Evolutionary conservation across 2,888 invertebrate species (phyloP).

Genomic region (Pseudococcus viburni): DNA sequence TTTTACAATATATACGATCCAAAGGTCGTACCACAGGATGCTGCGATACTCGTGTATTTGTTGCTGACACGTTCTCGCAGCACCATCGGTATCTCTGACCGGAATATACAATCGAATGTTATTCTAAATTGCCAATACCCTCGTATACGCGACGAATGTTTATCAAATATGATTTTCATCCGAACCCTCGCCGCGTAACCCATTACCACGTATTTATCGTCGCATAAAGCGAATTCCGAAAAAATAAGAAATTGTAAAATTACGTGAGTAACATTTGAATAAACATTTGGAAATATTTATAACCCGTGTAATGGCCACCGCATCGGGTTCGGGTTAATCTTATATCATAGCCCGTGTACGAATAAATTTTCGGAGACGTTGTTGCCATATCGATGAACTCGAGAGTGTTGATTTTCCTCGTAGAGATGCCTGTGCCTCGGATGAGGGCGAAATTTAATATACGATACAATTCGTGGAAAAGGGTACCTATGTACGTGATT

Average conservation of each 20-base stretch:
- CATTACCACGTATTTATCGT: constrained; percentile 46
- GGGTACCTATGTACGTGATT: no score
- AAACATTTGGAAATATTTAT: constrained; percentile 41
- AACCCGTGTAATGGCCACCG: constrained; percentile 24
- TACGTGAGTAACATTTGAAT: constrained; percentile 53
- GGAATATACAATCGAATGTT: constrained; percentile 39
- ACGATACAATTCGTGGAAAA: background rate
- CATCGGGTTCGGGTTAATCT: constrained; percentile 2
- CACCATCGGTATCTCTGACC: constrained; percentile 22
- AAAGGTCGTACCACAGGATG: background rate
- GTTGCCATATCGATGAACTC: constrained; percentile 51
- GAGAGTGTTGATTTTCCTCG: background rate
- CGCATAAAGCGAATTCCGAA: background rate
- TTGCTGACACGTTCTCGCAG: background rate
- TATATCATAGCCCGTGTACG: background rate
- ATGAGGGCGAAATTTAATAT: background rate
- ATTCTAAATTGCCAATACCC: constrained; percentile 29
- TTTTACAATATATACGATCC: background rate
- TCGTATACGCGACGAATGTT: constrained; percentile 8
- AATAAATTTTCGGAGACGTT: constrained; percentile 31
- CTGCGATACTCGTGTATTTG: background rate
- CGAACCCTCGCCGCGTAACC: background rate
- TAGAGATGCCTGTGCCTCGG: no score
- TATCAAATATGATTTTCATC: constrained; percentile 44
- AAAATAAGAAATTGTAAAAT: constrained; percentile 38